A percentile compares a stretch with the other conserved stretches of the same genome.
phyloP scores from a whole-genome alignment of 2,888 invertebrate species.

The Euzophera pinguis region DNA sequence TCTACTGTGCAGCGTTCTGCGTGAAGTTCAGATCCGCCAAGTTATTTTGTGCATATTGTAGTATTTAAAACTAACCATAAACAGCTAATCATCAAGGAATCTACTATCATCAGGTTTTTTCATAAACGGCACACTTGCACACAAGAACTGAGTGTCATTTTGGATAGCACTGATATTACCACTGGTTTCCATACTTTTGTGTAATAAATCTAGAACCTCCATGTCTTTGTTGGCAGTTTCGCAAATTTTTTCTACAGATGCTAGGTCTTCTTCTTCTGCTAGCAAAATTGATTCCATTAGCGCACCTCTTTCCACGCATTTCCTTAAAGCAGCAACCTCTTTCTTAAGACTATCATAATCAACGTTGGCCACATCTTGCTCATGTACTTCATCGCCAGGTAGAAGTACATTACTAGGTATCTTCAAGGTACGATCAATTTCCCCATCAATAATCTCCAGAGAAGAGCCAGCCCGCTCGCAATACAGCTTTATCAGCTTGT shows the following conservation, averaged over 20 bases:
- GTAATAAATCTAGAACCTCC: conserved; percentile 54
- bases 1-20: no score
- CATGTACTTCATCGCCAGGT: conserved; percentile 63
- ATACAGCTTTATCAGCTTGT: conserved; percentile 58
- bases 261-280: conserved; percentile 60
- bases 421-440: conserved; percentile 57
- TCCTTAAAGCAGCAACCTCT: conserved; percentile 52
- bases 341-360: conserved; percentile 56
- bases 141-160: conserved; percentile 50
- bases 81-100: conserved; percentile 27
- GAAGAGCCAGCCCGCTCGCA: conserved; percentile 61
- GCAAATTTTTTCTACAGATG: conserved; percentile 55
- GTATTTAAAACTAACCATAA: not conserved
- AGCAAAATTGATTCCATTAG: conserved; percentile 60
- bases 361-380: conserved; percentile 49
- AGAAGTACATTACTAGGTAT: conserved; percentile 63
- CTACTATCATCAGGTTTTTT: conserved; percentile 31
- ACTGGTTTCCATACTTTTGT: conserved; percentile 41
- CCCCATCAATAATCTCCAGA: conserved; percentile 52
- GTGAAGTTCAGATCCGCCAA: no score
- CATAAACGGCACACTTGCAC: conserved; percentile 51
- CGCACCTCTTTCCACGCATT: conserved; percentile 59
- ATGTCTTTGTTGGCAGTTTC: conserved; percentile 64
- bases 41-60: no score
- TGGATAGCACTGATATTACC: conserved; percentile 41